Evolutionary conservation across 2,797 vertebrate genomes (phyloP).

Genomic region (Falco novaeseelandiae): DNA sequence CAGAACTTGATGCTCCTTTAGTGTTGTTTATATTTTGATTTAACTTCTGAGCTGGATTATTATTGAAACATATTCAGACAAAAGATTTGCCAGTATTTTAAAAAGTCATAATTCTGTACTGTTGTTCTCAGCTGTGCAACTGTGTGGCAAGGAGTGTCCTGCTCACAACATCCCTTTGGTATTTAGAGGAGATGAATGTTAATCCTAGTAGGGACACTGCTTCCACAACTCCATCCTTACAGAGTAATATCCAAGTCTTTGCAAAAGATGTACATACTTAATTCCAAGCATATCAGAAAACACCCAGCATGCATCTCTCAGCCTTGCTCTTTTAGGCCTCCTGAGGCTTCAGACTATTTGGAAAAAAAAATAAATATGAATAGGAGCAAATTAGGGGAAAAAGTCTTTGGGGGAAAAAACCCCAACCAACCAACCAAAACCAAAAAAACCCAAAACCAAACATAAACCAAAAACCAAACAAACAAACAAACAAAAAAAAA

Average conservation of each 20-base stretch:
- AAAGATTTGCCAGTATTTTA: background rate
- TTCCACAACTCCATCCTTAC: background rate
- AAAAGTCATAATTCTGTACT: background rate
- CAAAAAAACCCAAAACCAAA: too few species aligned
- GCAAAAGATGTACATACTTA: background rate
- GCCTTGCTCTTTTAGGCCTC: background rate
- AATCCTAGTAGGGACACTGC: background rate
- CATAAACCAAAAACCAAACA: too few species aligned
- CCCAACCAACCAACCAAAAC: too few species aligned
- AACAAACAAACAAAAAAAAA: background rate
- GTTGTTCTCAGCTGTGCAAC: background rate
- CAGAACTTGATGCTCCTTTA: background rate
- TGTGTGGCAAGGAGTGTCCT: background rate
- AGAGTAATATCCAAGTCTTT: background rate
- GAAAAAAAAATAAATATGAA: background rate
- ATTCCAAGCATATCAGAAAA: background rate
- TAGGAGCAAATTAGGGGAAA: background rate
- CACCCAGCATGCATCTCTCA: background rate
- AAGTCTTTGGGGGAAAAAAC: background rate
- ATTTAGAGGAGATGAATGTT: background rate
- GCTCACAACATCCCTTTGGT: background rate
- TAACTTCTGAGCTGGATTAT: background rate
- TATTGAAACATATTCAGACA: background rate
- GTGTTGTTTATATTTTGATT: background rate
- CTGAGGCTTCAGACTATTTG: background rate